Conservation (phyloP, 2,113 vertebrate genomes). For the Upupa epops region DNA sequence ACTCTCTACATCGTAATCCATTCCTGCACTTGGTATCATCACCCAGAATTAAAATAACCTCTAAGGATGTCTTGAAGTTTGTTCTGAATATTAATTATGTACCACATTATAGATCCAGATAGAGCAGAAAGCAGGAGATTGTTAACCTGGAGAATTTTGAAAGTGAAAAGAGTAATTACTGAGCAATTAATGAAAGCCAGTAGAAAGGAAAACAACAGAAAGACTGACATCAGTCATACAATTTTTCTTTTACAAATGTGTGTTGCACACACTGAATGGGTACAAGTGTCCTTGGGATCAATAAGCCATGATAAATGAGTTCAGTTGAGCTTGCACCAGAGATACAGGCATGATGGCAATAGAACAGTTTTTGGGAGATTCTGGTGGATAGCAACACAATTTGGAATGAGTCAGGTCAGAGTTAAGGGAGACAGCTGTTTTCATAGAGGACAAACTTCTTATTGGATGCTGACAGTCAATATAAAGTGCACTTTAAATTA, state of each 20-base stretch:
- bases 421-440: background rate
- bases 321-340: background rate
- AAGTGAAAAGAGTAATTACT: background rate
- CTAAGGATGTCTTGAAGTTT: background rate
- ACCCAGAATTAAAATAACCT: background rate
- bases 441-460: background rate
- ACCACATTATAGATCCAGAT: background rate
- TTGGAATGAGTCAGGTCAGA: background rate
- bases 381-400: background rate
- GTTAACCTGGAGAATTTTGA: background rate
- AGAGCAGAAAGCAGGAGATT: background rate
- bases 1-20: background rate
- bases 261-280: background rate
- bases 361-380: background rate
- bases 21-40: background rate
- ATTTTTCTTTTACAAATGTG: background rate
- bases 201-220: background rate
- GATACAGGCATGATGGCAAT: background rate
- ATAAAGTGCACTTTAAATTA: background rate
- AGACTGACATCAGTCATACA: accelerated
- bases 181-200: background rate
- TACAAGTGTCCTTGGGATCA: background rate
- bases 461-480: background rate
- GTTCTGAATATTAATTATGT: background rate
- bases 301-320: background rate